Base-by-base conservation (phyloP, 2,888 invertebrate genomes). In the Phorcus lineatus region DNA sequence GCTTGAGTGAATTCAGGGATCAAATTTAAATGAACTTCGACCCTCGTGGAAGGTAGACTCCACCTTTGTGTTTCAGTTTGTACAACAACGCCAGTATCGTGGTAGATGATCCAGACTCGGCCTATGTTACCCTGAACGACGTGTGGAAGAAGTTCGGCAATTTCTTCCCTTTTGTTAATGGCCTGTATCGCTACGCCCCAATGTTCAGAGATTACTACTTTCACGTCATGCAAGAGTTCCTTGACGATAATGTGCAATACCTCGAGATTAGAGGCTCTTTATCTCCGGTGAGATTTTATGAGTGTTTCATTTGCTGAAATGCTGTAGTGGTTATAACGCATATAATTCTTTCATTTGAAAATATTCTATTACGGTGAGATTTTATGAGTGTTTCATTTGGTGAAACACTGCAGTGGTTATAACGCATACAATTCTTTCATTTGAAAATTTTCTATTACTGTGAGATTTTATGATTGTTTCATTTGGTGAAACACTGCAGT, bases 171-270 rank as follows among this genome's bases (percentile, higher is more conserved):
- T 78, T 85, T 2, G 82, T 86, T 1, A 81, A 82, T 74, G 91
- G 90, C 31, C 84, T 91, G 0, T 80, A 91, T 16, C 84, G 83
- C 79, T 89, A 90, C 74, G 84, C 82, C 17, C 88, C 88, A 0
- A 87, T 90, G 13, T 89, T 90, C 81, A 78, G 78, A 24, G 87
- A 87, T 36, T 91, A 90, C 79, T 86, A 86, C 76, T 83, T 84
- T 36, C 85, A 87, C 53, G 88, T 87, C 1, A 80, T 91, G 36
- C 57, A 80, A 22, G 86, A 86, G 70, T 88, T 90, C 70, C 81
- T 83, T 54, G 80, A 85, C 13, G 91, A 91, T 80, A 90, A 90
- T 83, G 91, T 91, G 0, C 90, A 90, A 83, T 91, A 89, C 78
- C 24, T 90, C 4, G 91, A 91, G 81, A 78, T 90, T 11, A 80